Conservation (phyloP, 1,140 invertebrate genomes). For the Heterodera schachtii region DNA sequence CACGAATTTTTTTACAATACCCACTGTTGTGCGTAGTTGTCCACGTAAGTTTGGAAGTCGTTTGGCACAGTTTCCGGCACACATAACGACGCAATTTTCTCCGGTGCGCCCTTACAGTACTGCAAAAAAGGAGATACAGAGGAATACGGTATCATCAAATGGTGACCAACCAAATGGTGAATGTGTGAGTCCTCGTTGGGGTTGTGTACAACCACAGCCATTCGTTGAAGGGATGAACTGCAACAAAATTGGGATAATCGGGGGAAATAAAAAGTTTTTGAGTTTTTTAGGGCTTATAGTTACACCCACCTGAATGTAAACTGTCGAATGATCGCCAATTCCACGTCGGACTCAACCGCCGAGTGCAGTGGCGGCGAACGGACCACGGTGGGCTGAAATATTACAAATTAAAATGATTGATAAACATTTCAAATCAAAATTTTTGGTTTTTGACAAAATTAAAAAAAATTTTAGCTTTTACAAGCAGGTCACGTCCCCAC, state of each 20-base stretch:
- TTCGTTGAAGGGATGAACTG: slow-evolving; percentile 62
- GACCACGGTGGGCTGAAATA: slow-evolving; percentile 60
- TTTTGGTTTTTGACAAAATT: not conserved
- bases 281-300: too few relatives aligned
- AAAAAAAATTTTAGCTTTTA: slow-evolving; percentile 18
- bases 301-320: slow-evolving; percentile 56
- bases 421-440: too few relatives aligned
- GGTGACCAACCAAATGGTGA: slow-evolving; percentile 40
- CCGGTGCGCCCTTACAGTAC: slow-evolving; percentile 64
- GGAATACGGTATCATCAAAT: too few relatives aligned
- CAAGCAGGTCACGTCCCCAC: not conserved
- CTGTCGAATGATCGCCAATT: slow-evolving; percentile 59
- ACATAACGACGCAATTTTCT: slow-evolving; percentile 61
- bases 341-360: slow-evolving; percentile 47
- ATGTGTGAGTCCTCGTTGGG: slow-evolving; percentile 44
- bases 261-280: too few relatives aligned
- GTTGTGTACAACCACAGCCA: slow-evolving; percentile 64
- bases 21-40: slow-evolving; percentile 62
- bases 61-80: slow-evolving; percentile 47
- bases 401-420: too few relatives aligned
- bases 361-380: slow-evolving; percentile 56
- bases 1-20: not conserved
- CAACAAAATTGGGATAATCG: not conserved
- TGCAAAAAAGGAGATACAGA: not conserved
- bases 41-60: slow-evolving; percentile 52